Evolutionary conservation across 2,797 vertebrate species (phyloP), one percentile per base, ranked within the genome.

Genomic region (Capromys pilorides): DNA sequence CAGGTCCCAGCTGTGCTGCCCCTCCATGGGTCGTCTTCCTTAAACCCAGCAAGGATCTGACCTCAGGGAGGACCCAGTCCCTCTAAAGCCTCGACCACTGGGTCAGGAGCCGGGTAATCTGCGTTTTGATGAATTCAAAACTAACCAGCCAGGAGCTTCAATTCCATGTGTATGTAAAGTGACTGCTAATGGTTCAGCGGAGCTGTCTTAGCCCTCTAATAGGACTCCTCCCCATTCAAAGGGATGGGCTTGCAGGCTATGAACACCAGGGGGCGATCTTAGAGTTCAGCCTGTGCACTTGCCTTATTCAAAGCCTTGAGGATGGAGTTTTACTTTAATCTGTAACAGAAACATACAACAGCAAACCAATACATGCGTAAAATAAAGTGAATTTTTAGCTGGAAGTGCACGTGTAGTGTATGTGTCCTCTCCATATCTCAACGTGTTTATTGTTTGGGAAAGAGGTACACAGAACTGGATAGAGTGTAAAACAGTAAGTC

Each of bases 361-460:
- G 31, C n/a, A 45, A 71, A 33, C 28, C 39, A 49, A 16, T 21
- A 62, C 18, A 62, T 77, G 71, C 77, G 45, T 36, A 64, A 78
- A n/a, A 75, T 71, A 95, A 83, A 45, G 41, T 45, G 73, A 75
- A 51, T 45, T 93, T 80, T 87, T 84, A 91, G 79, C 28, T 62
- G 28, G 10, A 93, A 81, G 3, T 45, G 1, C 36, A 19, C 12
- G 54, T 39, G 45, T 33, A 85, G 24, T 26, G 24, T 36, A 39
- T 14, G 12, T 64, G 75, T 84, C 83, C n/a, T 45, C 92, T 13
- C 39, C 66, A 54, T 85, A 16, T 71, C 41, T 80, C 49, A 24
- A 39, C 1, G 28, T 7, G 36, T 69, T n/a, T 62, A 36, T 83
- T 28, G 10, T 87, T 41, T 54, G 36, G 49, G 26, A 80, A 95